Percentiles rank a stretch among this genome's conserved stretches.
Evolutionary conservation across 2,797 vertebrate species (phyloP).

Genomic region (Phalanger gymnotis): DNA sequence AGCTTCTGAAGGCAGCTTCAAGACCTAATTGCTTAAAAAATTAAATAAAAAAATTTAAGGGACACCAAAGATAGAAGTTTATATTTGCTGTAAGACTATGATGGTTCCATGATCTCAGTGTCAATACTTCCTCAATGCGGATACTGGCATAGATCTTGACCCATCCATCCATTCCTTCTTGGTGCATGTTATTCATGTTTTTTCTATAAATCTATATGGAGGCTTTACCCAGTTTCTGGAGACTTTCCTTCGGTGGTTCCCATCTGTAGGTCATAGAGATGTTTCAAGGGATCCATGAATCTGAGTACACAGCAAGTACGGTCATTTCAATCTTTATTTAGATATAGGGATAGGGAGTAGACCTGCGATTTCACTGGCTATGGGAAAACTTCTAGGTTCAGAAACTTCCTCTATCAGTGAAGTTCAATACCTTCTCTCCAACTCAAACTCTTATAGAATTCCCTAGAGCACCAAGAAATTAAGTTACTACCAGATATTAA

Average conservation of each 20-base stretch:
- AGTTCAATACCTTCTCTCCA: neutral
- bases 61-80: neutral
- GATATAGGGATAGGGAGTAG: neutral
- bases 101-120: neutral
- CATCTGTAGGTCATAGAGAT: neutral
- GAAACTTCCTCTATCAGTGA: neutral
- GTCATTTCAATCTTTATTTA: neutral
- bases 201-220: neutral
- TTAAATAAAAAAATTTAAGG: neutral
- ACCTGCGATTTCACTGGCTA: neutral
- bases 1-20: neutral
- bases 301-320: neutral
- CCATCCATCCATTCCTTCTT: neutral
- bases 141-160: neutral
- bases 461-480: neutral
- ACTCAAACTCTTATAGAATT: neutral
- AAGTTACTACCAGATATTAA: neutral
- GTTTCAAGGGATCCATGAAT: neutral
- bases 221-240: neutral
- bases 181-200: neutral
- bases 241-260: neutral
- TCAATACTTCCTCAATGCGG: neutral
- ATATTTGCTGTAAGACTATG: neutral
- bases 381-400: neutral
- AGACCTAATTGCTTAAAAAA: neutral